phyloP scores from a whole-genome alignment of 2,888 invertebrate genomes.

The Monopis laevigella region DNA sequence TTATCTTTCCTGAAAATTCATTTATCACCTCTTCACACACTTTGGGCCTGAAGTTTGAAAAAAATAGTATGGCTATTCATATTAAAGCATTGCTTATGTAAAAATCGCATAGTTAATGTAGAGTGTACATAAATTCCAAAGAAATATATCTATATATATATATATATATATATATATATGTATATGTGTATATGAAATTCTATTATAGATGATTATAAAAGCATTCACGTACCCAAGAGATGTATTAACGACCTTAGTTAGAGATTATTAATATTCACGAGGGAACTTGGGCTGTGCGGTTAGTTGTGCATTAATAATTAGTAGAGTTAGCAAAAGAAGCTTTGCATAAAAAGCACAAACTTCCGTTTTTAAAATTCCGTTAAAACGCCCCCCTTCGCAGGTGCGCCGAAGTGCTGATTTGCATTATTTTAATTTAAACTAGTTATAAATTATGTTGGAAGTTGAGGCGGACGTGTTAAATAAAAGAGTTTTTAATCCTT shows the following conservation, averaged over 20 bases:
- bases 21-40: too few species aligned
- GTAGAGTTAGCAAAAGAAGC: not conserved
- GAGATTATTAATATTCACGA: conserved; percentile 7
- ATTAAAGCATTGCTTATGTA: too few species aligned
- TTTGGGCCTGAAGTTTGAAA: too few species aligned
- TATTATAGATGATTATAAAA: too few species aligned
- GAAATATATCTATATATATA: too few species aligned
- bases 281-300: conserved; percentile 1
- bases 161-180: too few species aligned
- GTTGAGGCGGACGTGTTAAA: not conserved
- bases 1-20: too few species aligned
- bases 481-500: not conserved
- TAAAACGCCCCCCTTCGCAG: not conserved
- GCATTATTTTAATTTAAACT: conserved; percentile 3
- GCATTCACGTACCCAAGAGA: too few species aligned
- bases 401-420: not conserved
- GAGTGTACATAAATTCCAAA: too few species aligned
- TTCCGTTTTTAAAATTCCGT: not conserved
- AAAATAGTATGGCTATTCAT: too few species aligned
- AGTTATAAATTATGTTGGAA: not conserved
- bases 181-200: not conserved
- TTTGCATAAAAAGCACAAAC: conserved; percentile 5
- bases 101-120: too few species aligned
- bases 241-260: not conserved
- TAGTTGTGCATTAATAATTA: conserved; percentile 12